Evolutionary conservation across 2,797 vertebrate species (phyloP), one percentile per base, ranked within the genome.

Genomic region (Onychomys torridus): DNA sequence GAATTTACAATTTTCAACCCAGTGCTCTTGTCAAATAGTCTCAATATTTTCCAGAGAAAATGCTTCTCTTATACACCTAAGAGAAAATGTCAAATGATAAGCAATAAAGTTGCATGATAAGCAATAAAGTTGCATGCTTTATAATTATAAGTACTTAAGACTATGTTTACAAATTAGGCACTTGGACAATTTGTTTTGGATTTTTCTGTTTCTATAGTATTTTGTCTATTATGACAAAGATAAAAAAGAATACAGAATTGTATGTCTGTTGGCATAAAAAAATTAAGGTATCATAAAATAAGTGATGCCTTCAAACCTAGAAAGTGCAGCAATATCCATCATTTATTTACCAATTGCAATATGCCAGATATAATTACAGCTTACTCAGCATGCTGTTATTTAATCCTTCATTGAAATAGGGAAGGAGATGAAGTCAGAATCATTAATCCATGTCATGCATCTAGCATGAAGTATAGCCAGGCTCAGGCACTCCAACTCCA

Each of bases 251-350:
- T 27, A 86, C 2, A 96, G 61, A 69, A 91, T 46, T 57, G 6
- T 25, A 65, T 87, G 63, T 78, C 19, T 67, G 2, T 49, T 16
- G 0, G 13, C 91, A 10, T 82, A 73, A 43, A 78, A 96, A 76
- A 73, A 25, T 40, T n/a, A 91, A 88, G 13, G 84, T 57, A 23
- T 11, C 23, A 85, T 96, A 89, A 79, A 94, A 71, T 75, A 91
- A 85, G 0, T 65, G 17, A 65, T 59, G 5, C 86, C 17, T 90
- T 84, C 63, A 91, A 69, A 83, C 46, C 8, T 67, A 67, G 27
- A 89, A 94, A 91, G 65, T 29, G 34, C 40, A 73, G 69, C 0
- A 75, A 16, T 91, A 93, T 88, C 59, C 67, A 82, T 40, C 7
- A 59, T 16, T 69, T 67, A 46, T 0, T 94, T 55, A 59, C 9